Conservation (phyloP, 2,797 vertebrate species). For the Clamator glandarius region DNA sequence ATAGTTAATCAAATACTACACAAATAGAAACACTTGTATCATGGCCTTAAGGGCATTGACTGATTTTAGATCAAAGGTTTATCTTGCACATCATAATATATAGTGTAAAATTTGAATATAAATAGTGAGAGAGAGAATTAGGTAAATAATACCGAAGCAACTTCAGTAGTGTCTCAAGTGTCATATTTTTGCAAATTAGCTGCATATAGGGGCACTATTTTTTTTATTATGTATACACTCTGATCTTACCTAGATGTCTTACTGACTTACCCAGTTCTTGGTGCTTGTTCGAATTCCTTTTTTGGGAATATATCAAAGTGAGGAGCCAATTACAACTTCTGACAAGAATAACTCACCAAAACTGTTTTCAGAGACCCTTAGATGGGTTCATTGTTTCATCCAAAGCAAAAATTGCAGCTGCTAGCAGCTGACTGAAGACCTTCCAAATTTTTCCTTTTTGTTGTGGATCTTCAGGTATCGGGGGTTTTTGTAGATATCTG, state of each 20-base stretch:
- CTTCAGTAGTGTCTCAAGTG: background rate
- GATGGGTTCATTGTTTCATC: slow-evolving; percentile 22
- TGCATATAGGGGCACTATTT: background rate
- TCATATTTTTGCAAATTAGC: background rate
- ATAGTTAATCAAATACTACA: slow-evolving; percentile 28
- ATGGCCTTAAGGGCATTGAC: slow-evolving; percentile 3
- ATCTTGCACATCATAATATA: slow-evolving; percentile 35
- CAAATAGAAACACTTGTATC: slow-evolving; percentile 14
- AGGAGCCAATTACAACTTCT: slow-evolving; percentile 19
- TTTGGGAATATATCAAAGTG: background rate
- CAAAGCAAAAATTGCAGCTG: slow-evolving; percentile 54
- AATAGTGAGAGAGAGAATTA: background rate
- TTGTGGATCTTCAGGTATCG: slow-evolving; percentile 52
- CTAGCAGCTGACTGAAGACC: slow-evolving; percentile 17
- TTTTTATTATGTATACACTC: background rate
- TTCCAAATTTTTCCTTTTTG: slow-evolving; percentile 56
- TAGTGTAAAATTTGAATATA: slow-evolving; percentile 20
- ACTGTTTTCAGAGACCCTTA: slow-evolving; percentile 2
- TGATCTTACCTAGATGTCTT: background rate
- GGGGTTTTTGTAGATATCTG: slow-evolving; percentile 29
- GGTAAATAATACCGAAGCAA: background rate
- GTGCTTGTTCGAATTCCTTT: background rate
- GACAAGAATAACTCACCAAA: background rate
- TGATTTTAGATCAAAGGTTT: slow-evolving; percentile 17
- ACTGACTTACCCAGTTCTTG: background rate